A percentile compares a stretch with the other conserved stretches of the same genome.
phyloP scores from a whole-genome alignment of 2,797 vertebrate genomes.

The Sebastiscus tertius region DNA sequence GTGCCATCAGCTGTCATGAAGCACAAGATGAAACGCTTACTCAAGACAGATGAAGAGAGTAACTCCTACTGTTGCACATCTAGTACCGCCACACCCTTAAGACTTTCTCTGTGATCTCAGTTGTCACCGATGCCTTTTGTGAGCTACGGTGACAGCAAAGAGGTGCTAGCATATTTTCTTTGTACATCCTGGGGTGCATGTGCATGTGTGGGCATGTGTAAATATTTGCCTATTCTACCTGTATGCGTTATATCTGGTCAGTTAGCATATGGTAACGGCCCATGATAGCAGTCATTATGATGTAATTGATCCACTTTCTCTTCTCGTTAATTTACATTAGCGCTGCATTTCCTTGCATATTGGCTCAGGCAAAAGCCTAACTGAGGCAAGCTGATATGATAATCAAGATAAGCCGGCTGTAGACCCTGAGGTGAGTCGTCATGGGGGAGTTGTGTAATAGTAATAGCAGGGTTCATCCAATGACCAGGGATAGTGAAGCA shows the following conservation, averaged over 20 bases:
- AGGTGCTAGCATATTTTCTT: background rate
- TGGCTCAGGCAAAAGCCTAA: conserved; percentile 58
- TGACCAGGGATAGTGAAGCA: conserved; percentile 61
- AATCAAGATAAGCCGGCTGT: conserved; percentile 70
- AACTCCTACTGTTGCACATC: conserved; percentile 37
- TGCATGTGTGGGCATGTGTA: conserved; percentile 11
- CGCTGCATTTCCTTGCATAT: conserved; percentile 38
- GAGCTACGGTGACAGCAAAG: conserved; percentile 25
- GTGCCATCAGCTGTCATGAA: conserved; percentile 67
- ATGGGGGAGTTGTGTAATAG: conserved; percentile 62
- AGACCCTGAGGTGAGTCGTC: conserved; percentile 68
- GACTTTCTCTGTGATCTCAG: conserved; percentile 47
- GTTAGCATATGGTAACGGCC: background rate
- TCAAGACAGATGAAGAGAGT: conserved; percentile 37
- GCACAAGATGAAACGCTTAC: conserved; percentile 61
- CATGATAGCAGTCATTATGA: conserved; percentile 58
- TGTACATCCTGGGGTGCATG: background rate
- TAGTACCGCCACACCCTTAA: conserved; percentile 52
- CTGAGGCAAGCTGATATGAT: conserved; percentile 74
- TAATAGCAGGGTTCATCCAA: conserved; percentile 69
- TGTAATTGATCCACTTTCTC: conserved; percentile 60
- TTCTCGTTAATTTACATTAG: conserved; percentile 75
- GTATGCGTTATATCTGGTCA: background rate
- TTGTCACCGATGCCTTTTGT: conserved; percentile 40
- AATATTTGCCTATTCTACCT: conserved; percentile 11